Conservation (phyloP, 1,140 invertebrate genomes). For the Pantala flavescens region DNA sequence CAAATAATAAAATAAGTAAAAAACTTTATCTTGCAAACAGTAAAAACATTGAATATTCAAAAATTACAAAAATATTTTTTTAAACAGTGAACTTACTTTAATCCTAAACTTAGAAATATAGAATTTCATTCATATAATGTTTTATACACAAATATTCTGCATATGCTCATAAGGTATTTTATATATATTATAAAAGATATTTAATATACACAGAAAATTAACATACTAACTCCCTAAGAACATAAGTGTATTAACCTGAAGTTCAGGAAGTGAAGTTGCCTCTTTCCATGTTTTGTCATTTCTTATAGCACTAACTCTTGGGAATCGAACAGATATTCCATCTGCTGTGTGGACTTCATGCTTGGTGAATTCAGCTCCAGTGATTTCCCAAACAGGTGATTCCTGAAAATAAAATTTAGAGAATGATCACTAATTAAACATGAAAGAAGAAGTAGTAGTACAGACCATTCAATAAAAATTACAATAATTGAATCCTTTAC, state of each 20-base stretch:
- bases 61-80: too few species aligned
- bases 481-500: constrained; percentile 27
- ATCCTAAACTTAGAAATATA: too few species aligned
- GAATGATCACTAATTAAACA: neutral
- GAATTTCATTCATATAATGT: too few species aligned
- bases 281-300: constrained; percentile 74
- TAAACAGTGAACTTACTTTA: too few species aligned
- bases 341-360: constrained; percentile 78
- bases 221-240: too few species aligned
- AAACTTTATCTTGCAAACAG: too few species aligned
- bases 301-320: constrained; percentile 71
- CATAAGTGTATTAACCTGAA: constrained; percentile 43
- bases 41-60: too few species aligned
- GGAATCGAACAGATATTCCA: constrained; percentile 88
- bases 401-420: constrained; percentile 27
- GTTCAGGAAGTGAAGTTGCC: constrained; percentile 66
- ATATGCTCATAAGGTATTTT: too few species aligned
- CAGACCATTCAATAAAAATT: neutral
- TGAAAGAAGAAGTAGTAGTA: neutral
- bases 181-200: too few species aligned
- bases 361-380: constrained; percentile 83
- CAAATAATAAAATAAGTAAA: too few species aligned
- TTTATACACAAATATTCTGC: too few species aligned
- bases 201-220: too few species aligned
- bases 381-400: constrained; percentile 88